Evolutionary conservation across 2,113 vertebrate genomes (phyloP).

Genomic region (Gambusia holbrooki): DNA sequence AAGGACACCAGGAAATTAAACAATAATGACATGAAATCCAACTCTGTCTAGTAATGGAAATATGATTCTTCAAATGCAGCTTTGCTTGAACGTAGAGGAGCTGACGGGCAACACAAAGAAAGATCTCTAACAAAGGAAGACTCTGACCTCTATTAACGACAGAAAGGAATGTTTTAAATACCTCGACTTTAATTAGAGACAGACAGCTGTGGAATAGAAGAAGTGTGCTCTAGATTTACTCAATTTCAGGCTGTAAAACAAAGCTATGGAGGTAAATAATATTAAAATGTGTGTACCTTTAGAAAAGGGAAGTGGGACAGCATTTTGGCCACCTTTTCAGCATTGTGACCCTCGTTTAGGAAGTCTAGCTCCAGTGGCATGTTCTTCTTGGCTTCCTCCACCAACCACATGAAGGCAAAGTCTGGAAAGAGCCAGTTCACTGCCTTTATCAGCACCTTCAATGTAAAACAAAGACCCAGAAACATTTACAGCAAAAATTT

Average conservation of each 20-base stretch:
- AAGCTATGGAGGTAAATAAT: neutral
- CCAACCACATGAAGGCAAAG: slow-evolving; percentile 97
- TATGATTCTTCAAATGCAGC: slow-evolving; percentile 31
- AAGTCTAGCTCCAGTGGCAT: slow-evolving; percentile 96
- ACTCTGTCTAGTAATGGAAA: slow-evolving; percentile 13
- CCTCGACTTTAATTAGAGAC: neutral
- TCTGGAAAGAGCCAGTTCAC: slow-evolving; percentile 95
- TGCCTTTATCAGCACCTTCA: slow-evolving; percentile 84
- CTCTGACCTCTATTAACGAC: slow-evolving; percentile 36
- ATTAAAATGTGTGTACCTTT: slow-evolving; percentile 53
- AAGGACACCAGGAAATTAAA: slow-evolving; percentile 45
- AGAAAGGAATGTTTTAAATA: slow-evolving; percentile 10
- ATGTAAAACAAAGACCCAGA: neutral
- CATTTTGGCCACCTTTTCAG: slow-evolving; percentile 89
- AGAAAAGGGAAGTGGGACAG: slow-evolving; percentile 87
- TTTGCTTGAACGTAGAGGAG: slow-evolving; percentile 18
- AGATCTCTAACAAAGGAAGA: slow-evolving; percentile 1
- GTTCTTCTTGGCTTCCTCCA: slow-evolving; percentile 98
- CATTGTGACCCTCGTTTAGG: slow-evolving; percentile 93
- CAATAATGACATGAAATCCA: slow-evolving; percentile 44
- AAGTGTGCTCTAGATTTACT: neutral
- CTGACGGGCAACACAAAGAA: slow-evolving; percentile 7
- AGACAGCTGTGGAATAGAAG: neutral
- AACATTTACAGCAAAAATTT: neutral
- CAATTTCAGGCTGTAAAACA: neutral